These are phyloP conservation scores for Tyrannus savana DNA, from an alignment of 2,113 vertebrate genomes.

Conservation along the genomic window DNA sequence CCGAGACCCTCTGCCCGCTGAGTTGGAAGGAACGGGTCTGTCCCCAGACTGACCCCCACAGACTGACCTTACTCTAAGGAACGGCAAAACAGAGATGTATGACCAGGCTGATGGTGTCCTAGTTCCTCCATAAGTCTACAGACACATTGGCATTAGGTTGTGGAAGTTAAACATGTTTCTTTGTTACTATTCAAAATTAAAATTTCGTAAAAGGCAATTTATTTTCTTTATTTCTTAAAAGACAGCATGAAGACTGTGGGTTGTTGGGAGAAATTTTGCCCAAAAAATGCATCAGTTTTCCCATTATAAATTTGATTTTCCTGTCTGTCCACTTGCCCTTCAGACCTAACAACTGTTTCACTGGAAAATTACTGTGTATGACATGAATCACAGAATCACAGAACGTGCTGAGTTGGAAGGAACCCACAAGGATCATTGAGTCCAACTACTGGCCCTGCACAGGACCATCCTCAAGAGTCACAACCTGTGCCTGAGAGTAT, in stretches of 20 bases:
- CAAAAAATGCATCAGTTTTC: not conserved
- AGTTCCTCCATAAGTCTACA: not conserved
- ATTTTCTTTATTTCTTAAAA: not conserved
- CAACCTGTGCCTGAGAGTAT: not conserved
- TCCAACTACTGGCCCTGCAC: not conserved
- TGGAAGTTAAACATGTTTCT: not conserved
- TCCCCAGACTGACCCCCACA: not conserved
- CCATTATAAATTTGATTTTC: not conserved
- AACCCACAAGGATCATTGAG: not conserved
- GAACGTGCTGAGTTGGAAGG: not conserved
- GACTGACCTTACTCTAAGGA: not conserved
- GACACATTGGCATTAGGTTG: not conserved
- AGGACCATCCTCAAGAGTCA: not conserved
- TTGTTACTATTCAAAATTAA: not conserved
- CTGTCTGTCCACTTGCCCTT: not conserved
- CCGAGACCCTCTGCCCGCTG: accelerated
- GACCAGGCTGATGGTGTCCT: accelerated
- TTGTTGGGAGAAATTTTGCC: not conserved
- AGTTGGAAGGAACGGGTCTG: no score
- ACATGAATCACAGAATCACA: not conserved
- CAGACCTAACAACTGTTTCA: not conserved
- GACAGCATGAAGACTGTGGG: not conserved
- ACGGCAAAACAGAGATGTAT: not conserved
- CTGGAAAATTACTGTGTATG: not conserved
- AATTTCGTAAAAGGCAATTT: not conserved